phyloP scores from a whole-genome alignment of 2,113 vertebrate species.

The Scytalopus superciliaris region DNA sequence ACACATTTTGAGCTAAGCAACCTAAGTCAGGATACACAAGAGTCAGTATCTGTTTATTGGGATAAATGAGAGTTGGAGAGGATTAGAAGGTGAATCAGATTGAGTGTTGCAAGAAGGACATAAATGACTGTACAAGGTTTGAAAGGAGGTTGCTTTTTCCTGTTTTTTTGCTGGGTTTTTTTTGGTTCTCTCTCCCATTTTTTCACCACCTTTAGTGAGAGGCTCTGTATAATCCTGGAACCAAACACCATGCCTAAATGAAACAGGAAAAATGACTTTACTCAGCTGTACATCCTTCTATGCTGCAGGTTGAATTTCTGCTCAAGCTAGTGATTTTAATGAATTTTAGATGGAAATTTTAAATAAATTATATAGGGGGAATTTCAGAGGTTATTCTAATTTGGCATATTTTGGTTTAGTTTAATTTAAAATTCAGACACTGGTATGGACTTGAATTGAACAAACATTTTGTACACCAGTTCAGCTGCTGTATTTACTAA shows the following conservation, averaged over 20 bases:
- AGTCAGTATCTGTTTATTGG: background rate
- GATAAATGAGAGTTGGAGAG: background rate
- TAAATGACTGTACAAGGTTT: background rate
- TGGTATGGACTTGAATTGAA: background rate
- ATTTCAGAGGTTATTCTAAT: conserved; percentile 43
- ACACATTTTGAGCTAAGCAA: background rate
- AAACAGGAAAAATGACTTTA: conserved; percentile 18
- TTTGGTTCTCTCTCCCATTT: too few relatives aligned
- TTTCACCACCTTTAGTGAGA: background rate
- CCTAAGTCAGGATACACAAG: background rate
- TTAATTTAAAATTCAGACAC: conserved; percentile 40
- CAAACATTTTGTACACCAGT: background rate
- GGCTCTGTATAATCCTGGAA: background rate
- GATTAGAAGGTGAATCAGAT: background rate
- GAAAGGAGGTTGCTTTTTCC: background rate
- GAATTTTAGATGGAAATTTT: conserved; percentile 48
- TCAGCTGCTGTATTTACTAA: background rate
- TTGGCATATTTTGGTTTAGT: conserved; percentile 39
- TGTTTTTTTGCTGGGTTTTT: background rate
- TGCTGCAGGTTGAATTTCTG: background rate
- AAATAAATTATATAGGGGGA: conserved; percentile 46
- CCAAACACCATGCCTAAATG: background rate
- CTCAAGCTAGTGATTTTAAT: conserved; percentile 46
- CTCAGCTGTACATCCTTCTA: background rate
- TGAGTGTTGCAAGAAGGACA: background rate